phyloP scores from a whole-genome alignment of 37 sponge, comb jelly and placozoan genomes.

The Oopsacas minuta region DNA sequence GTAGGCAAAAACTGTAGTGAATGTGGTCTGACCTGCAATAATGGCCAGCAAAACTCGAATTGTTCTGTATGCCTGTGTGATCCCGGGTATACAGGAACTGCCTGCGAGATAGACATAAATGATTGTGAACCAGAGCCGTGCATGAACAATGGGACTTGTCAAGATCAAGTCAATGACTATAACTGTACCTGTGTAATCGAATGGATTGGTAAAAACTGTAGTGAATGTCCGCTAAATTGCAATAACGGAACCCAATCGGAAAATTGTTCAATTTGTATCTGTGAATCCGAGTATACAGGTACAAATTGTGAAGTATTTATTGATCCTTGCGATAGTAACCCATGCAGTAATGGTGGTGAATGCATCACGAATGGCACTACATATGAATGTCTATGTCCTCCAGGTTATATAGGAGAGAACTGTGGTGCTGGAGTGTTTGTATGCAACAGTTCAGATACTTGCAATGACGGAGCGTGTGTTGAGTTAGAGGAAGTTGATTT shows the following conservation, averaged over 20 bases:
- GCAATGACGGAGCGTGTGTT: constrained; percentile 29
- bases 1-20: not conserved
- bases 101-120: not conserved
- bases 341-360: constrained; percentile 20
- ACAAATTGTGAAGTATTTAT: constrained; percentile 24
- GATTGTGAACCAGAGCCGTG: not conserved
- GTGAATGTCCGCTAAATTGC: not conserved
- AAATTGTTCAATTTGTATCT: not conserved
- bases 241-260: not conserved
- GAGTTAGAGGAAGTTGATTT: constrained; percentile 20
- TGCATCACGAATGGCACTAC: not conserved
- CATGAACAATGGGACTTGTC: not conserved
- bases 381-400: constrained; percentile 19
- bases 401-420: constrained; percentile 15
- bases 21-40: not conserved
- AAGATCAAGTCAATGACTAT: not conserved
- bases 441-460: constrained; percentile 18
- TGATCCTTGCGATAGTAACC: constrained; percentile 38
- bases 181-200: constrained; percentile 28
- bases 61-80: constrained; percentile 3
- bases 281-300: constrained; percentile 24
- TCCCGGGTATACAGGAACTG: not conserved
- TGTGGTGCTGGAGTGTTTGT: not conserved
- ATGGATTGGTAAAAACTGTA: constrained; percentile 21
- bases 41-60: not conserved